Percentiles rank a stretch among this genome's conserved stretches.
Evolutionary conservation across 1,140 invertebrate genomes (phyloP).

Genomic region (Micrasema longulum): DNA sequence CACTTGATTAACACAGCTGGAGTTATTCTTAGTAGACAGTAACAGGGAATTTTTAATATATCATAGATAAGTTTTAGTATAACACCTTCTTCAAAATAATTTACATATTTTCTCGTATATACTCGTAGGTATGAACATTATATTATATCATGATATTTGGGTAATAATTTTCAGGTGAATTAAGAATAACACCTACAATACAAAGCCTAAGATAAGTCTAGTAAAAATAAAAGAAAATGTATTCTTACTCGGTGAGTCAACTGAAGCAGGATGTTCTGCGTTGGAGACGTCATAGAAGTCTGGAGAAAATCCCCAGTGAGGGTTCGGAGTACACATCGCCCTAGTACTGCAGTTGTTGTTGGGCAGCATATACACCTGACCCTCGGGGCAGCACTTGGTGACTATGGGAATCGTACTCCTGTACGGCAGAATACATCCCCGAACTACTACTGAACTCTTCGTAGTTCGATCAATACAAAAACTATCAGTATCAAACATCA

Average conservation of each 20-base stretch:
- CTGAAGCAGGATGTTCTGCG: not conserved
- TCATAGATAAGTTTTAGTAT: too few species aligned
- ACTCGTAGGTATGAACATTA: too few species aligned
- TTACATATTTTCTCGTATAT: too few species aligned
- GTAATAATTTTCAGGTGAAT: too few species aligned
- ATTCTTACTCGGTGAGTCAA: conserved; percentile 42
- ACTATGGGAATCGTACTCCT: conserved; percentile 59
- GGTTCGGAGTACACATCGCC: conserved; percentile 1
- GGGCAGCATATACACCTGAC: conserved; percentile 53
- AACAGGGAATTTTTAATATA: too few species aligned
- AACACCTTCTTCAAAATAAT: too few species aligned
- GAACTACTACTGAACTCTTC: conserved; percentile 56
- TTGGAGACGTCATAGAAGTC: conserved; percentile 40
- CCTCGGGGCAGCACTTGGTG: conserved; percentile 64
- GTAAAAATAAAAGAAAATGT: too few species aligned
- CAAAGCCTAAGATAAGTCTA: too few species aligned
- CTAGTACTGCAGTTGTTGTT: conserved; percentile 5
- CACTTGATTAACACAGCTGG: too few species aligned
- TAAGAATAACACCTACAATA: too few species aligned
- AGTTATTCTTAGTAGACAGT: too few species aligned
- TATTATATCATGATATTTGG: too few species aligned
- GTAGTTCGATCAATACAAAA: conserved; percentile 62
- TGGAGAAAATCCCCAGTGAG: conserved; percentile 31
- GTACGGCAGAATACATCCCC: conserved; percentile 59
- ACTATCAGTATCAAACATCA: conserved; percentile 55